Base-by-base conservation (phyloP, 2,797 vertebrate species). In the Hydrolagus colliei region DNA sequence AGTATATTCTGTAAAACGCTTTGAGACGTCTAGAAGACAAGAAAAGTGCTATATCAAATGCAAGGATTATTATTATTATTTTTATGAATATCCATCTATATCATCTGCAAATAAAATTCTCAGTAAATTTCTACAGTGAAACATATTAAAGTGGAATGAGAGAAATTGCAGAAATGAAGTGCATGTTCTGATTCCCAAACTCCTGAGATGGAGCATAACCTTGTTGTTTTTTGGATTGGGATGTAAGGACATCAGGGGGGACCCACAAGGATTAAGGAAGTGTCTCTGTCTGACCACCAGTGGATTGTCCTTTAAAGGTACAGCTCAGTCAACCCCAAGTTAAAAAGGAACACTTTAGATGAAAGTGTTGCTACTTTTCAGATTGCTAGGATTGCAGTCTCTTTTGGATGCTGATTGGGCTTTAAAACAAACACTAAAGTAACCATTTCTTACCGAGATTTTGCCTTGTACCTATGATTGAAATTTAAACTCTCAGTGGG, bases 401-500 rank as follows among this genome's bases (percentile, higher is more conserved):
- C 9, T 68, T 82, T 41, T 14, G 22, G 14, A 18, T 52, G 65
- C 32, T 71, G 65, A 63, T 52, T 52, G 65, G 16, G 32, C n/a
- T 84, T 68, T 71, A 71, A 84, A 84, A 20, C 27, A 2, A 77
- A 63, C 18, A 27, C 79, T 41, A 35, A 32, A 84, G 41, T 35
- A 6, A 41, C 41, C 41, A 68, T 80, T 84, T 52, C 5, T 9
- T 84, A 35, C 35, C 10, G 9, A 61, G 75, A 77, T 77, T 77
- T 41, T 77, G 20, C 52, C 75, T 52, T 77, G 75, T 16, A 77
- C 59, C 20, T 52, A 61, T 77, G 75, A 77, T 52, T 77, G 61
- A 32, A 18, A 71, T 71, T 52, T 84, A 71, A 84, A 62, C 79
- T 84, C 32, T 84, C 18, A 4, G 18, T 84, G 79, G 27, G 71